Evolutionary conservation across 2,797 vertebrate genomes (phyloP).

Genomic region (Mormyrops attenuatus): DNA sequence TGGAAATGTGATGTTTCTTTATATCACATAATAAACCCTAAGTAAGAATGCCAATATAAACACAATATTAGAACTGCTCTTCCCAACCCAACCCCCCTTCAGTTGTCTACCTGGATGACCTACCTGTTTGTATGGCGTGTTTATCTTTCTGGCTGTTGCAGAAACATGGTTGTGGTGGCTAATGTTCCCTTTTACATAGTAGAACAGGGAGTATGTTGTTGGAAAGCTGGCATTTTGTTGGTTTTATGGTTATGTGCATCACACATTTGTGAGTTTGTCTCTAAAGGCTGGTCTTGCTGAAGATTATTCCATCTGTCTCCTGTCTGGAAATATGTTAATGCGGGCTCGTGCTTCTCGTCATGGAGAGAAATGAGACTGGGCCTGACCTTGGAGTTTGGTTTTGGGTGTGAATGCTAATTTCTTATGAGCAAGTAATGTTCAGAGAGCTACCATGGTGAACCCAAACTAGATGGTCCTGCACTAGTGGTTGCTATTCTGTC

Average conservation of each 20-base stretch:
- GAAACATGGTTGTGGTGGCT: background rate
- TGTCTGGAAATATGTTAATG: background rate
- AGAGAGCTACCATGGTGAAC: background rate
- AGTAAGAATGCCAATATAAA: background rate
- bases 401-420: background rate
- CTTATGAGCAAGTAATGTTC: background rate
- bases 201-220: background rate
- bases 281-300: background rate
- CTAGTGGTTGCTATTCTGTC: background rate
- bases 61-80: background rate
- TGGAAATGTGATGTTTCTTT: background rate
- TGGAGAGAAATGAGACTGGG: background rate
- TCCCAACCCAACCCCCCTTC: background rate
- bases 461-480: background rate
- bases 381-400: background rate
- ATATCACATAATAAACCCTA: background rate
- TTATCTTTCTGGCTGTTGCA: background rate
- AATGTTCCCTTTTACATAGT: background rate
- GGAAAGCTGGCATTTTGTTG: background rate
- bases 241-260: background rate
- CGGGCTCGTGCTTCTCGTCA: background rate
- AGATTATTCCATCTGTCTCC: background rate
- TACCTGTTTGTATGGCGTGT: background rate
- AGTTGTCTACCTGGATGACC: background rate
- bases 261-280: background rate